Evolutionary conservation across 2,888 invertebrate genomes (phyloP), one percentile per base, ranked within the genome.

Genomic region (Alentia gelatinosa): DNA sequence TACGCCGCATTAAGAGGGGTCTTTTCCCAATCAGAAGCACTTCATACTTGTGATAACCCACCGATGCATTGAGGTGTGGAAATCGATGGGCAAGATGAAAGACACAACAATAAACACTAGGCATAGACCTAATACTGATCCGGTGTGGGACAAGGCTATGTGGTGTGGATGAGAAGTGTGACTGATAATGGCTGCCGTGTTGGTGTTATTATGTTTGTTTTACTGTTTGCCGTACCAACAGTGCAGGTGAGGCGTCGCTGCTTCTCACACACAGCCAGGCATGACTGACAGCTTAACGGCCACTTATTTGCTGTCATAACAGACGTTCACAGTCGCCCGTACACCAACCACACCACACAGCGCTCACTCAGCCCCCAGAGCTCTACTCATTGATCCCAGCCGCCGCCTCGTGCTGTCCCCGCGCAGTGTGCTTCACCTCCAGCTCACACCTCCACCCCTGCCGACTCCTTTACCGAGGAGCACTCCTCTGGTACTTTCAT

Each of bases 121-220:
- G n/a, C n/a, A n/a, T 56, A 19, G 56, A 56, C n/a, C 56, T 56
- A 19, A n/a, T 56, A n/a, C 56, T 56, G 56, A 56, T 56, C 56
- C 19, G 56, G 56, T 56, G 56, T n/a, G n/a, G n/a, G 56, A 19
- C 56, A n/a, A 3, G 19, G 23, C n/a, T 56, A n/a, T n/a, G 56
- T 56, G n/a, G 3, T n/a, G 56, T 19, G 47, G 56, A 26, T 68
- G 33, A 30, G 68, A 30, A 26, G 68, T 79, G 15, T 79, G 79
- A 7, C 56, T 39, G 79, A 79, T 79, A 79, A 35, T 35, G 79
- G 79, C 35, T 1, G 19, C 37, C 35, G 19, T 19, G 35, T 79
- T 39, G 79, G 79, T 86, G 42, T 86, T 86, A 86, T 86, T 86
- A 86, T 86, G 86, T 50, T 50, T 26, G 33, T 86, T 79, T 39